Conservation (phyloP, 2,888 invertebrate genomes). For the Cephus runcator region DNA sequence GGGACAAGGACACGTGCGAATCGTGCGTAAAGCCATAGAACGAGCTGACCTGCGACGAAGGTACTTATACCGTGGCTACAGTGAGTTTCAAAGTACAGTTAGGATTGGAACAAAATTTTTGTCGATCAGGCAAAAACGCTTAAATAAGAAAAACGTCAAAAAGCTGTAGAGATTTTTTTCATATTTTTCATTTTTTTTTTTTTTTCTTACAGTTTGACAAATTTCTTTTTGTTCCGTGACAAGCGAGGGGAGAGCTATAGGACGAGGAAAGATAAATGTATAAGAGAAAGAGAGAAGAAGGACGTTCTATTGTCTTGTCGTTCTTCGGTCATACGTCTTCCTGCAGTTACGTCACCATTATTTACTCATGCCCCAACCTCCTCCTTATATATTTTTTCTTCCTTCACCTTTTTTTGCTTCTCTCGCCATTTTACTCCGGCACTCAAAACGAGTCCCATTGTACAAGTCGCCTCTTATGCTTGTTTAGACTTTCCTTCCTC, state of each 20-base stretch:
- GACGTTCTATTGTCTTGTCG: constrained; percentile 51
- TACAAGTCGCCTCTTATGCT: constrained; percentile 26
- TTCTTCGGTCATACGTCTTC: constrained; percentile 44
- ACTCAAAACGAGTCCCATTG: constrained; percentile 24
- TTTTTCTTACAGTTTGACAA: constrained; percentile 18
- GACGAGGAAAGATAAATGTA: background rate
- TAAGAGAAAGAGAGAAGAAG: constrained; percentile 26
- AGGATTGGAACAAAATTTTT: too few relatives aligned
- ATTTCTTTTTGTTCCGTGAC: constrained; percentile 33
- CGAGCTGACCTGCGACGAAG: background rate
- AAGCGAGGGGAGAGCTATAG: constrained; percentile 11
- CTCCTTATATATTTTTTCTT: constrained; percentile 33
- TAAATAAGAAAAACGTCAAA: background rate
- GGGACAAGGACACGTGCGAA: constrained; percentile 56
- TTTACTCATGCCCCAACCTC: constrained; percentile 38
- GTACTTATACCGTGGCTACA: background rate
- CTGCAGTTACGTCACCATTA: constrained; percentile 52
- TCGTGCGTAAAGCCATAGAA: constrained; percentile 31
- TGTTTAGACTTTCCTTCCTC: background rate
- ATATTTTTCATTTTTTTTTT: background rate
- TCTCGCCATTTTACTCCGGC: background rate
- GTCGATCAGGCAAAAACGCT: background rate
- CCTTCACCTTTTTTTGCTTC: constrained; percentile 22
- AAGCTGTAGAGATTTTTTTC: constrained; percentile 14
- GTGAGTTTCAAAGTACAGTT: background rate